Evolutionary conservation across 2,113 vertebrate species (phyloP).

Genomic region (Sorex fumeus): DNA sequence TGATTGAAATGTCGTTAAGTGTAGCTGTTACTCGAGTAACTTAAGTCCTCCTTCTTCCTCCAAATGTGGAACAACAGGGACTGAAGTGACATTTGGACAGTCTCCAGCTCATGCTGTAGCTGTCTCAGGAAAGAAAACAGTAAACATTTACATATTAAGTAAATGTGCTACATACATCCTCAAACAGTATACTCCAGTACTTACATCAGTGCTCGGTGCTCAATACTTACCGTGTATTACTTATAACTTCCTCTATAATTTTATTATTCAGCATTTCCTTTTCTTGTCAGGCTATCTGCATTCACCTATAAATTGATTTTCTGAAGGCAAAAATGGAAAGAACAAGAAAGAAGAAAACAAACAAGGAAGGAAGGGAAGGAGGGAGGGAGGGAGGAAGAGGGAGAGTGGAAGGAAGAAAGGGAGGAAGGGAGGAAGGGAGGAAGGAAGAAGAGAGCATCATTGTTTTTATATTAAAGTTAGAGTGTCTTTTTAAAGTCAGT

Average conservation of each 20-base stretch:
- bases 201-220: not conserved
- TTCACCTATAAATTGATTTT: too few species aligned
- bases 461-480: too few species aligned
- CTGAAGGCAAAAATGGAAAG: too few species aligned
- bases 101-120: slow-evolving; percentile 89
- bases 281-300: too few species aligned
- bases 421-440: too few species aligned
- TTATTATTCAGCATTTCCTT: not conserved
- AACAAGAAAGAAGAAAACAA: not conserved
- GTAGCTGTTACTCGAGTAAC: slow-evolving; percentile 76
- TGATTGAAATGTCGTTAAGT: slow-evolving; percentile 18
- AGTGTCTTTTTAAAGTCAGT: too few species aligned
- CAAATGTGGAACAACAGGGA: slow-evolving; percentile 88
- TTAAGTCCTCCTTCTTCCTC: slow-evolving; percentile 83
- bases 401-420: too few species aligned
- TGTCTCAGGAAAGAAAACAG: slow-evolving; percentile 86
- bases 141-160: slow-evolving; percentile 63
- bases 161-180: not conserved
- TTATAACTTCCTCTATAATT: not conserved
- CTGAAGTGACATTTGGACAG: slow-evolving; percentile 87
- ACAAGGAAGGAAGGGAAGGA: not conserved
- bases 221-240: too few species aligned
- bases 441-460: too few species aligned
- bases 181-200: not conserved
- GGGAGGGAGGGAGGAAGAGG: too few species aligned